Evolutionary conservation across 2,797 vertebrate species (phyloP).

Genomic region (Hemibagrus guttatus): DNA sequence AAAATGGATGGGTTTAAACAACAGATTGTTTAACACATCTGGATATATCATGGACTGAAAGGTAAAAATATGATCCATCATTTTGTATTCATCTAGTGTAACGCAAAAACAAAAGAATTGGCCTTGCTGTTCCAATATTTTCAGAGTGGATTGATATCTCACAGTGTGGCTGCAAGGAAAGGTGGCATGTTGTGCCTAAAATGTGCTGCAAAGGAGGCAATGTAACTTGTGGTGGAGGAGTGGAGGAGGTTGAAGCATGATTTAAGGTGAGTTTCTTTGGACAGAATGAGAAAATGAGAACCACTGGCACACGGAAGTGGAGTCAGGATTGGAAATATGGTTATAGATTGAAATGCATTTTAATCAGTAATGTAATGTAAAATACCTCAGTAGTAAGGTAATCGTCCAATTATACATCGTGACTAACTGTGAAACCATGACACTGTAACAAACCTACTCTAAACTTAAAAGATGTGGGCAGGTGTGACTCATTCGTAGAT

Average conservation of each 20-base stretch:
- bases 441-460: neutral
- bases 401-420: neutral
- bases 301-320: neutral
- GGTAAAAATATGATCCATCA: no score
- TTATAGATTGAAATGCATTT: neutral
- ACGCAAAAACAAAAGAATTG: no score
- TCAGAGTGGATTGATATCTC: no score
- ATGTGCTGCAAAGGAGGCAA: neutral
- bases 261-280: neutral
- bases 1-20: no score
- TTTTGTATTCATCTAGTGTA: no score
- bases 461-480: slow-evolving; percentile 1
- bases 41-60: no score
- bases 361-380: neutral
- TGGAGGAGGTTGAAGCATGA: neutral
- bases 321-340: neutral
- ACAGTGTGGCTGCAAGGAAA: no score
- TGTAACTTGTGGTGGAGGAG: neutral
- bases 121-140: no score
- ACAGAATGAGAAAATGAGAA: no score
- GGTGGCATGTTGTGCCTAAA: no score
- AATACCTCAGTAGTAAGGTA: neutral
- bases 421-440: neutral
- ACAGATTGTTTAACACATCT: no score
- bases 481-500: neutral